Evolutionary conservation across 2,888 invertebrate genomes (phyloP), one percentile per base, ranked within the genome.

Genomic region (Cerastoderma edule): DNA sequence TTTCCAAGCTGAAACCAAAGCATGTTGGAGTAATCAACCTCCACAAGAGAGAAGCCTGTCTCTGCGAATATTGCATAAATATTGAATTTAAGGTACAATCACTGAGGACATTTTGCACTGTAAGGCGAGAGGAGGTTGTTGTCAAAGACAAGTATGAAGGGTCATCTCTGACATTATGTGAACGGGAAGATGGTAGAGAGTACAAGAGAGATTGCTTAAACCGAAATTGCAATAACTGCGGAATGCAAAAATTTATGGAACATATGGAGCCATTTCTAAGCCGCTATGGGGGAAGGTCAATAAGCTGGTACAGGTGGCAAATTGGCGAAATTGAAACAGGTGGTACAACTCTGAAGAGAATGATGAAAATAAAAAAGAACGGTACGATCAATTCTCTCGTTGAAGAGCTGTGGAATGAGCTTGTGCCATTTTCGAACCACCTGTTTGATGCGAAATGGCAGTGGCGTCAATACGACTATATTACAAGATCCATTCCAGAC

Each of bases 161-260:
- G 6, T 56, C 56, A 27, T 8, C 24, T 13, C 28, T 56, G 32
- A 56, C 56, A 8, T 28, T 56, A 8, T 56, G 56, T 30, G 13
- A 27, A 56, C 19, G 28, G 28, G 10, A 27, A 28, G 27, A 56
- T 6, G 56, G 56, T 8, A 5, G n/a, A 30, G 56, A 56, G 28
- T 56, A 56, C 56, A 56, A 56, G 10, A 56, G 8, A n/a, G n/a
- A 13, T 22, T 50, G 50, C 10, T 56, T 56, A n/a, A 30, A 56
- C 6, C 6, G 32, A 30, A 30, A 27, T 24, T 27, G 24, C 27
- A 6, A 56, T 8, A 30, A 27, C n/a, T 27, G 28, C 6, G 28
- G 28, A 56, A 13, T 56, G 28, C 56, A 56, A n/a, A 56, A 6
- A 4, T 16, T 56, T 24, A 27, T 5, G n/a, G n/a, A 16, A 30